phyloP scores from a whole-genome alignment of 2,888 invertebrate genomes.

The Melinaea menophilus region DNA sequence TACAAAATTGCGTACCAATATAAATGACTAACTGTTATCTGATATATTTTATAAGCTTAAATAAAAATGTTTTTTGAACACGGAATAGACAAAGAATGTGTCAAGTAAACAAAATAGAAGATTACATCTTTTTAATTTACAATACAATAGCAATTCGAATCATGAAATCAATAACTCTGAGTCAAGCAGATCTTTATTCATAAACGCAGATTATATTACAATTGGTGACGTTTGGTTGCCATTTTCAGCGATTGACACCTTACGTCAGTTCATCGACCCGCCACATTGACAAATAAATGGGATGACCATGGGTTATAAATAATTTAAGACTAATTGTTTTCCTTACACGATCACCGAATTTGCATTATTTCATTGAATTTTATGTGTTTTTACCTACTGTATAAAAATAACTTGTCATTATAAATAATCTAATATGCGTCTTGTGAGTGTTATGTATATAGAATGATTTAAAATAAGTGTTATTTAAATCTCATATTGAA shows the following conservation, averaged over 20 bases:
- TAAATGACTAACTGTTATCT: neutral
- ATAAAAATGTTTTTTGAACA: neutral
- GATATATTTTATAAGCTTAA: neutral
- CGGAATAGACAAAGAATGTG: neutral
- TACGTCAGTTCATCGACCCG: conserved; percentile 36
- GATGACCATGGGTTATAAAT: conserved; percentile 20
- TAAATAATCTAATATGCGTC: no score
- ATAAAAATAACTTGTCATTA: no score
- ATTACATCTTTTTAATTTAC: neutral
- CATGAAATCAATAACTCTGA: neutral
- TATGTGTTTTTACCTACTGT: neutral
- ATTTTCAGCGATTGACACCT: conserved; percentile 36
- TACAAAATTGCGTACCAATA: neutral
- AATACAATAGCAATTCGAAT: neutral
- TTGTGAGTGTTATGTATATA: no score
- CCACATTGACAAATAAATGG: conserved; percentile 30
- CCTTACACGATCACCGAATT: conserved; percentile 4
- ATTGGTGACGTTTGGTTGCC: conserved; percentile 37
- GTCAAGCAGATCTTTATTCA: conserved; percentile 22
- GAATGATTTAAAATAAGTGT: no score
- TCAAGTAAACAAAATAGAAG: neutral
- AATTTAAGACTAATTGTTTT: conserved; percentile 22
- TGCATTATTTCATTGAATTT: neutral
- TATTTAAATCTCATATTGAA: no score
- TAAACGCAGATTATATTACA: conserved; percentile 33